Evolutionary conservation across 2,797 vertebrate species (phyloP), one percentile per base, ranked within the genome.

Genomic region (Microchirus variegatus): DNA sequence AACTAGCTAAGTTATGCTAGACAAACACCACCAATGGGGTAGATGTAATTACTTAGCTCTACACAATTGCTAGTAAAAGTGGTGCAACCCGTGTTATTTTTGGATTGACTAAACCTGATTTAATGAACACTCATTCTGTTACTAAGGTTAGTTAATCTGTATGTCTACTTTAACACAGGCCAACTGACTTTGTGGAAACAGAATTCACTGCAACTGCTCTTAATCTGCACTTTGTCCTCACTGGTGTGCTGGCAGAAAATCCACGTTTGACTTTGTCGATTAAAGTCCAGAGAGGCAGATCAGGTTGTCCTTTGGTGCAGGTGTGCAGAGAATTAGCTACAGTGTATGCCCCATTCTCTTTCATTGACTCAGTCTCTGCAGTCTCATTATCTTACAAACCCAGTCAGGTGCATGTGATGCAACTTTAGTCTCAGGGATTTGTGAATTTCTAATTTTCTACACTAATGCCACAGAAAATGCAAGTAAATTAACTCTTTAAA

Each of bases 171-270:
- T 61, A 35, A 61, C 51, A 35, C 57, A 54, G 12, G n/a, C 41
- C 37, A 58, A 18, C 66, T 70, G 63, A 71, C 44, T 82, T 43
- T 70, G 72, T 73, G 54, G 75, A 56, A 83, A 71, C 52, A 56
- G 44, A 71, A 26, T 65, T 80, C 61, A 59, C 48, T 38, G 22
- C 17, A 2, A 51, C 67, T 36, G 41, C 41, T 75, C 49, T 47
- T 67, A 68, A 65, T 67, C 62, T 88, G 84, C 79, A 89, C 87
- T 90, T 88, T 89, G 88, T 80, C 85, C 87, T 79, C 38, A 13
- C 66, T 67, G 74, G 66, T 62, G 55, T 53, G 57, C 56, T 53
- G 63, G 65, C 46, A 77, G 63, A 74, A 68, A 18, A 12, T 67
- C 59, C 75, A 70, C 75, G 18, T 83, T 87, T 85, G 67, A 41